Conservation (phyloP, 2,113 vertebrate genomes). For the Balaeniceps rex region DNA sequence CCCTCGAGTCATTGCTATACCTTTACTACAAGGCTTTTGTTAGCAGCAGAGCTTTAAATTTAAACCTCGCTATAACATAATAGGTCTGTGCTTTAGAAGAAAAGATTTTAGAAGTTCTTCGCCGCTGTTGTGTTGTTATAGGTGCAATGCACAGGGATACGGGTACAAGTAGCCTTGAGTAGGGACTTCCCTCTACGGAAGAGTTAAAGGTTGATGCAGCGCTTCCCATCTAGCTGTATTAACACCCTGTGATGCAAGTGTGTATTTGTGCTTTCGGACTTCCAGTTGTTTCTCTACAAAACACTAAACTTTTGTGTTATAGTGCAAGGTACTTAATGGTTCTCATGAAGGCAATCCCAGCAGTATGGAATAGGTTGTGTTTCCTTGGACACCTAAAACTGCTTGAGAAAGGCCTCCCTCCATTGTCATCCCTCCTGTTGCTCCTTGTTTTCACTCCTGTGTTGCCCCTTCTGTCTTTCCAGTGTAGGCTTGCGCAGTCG, state of each 20-base stretch:
- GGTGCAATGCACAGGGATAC: accelerated
- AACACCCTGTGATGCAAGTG: accelerated
- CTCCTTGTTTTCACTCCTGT: neutral
- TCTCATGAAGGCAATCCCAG: neutral
- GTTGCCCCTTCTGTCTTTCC: neutral
- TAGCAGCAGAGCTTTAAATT: neutral
- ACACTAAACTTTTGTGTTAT: accelerated
- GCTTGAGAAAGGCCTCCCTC: neutral
- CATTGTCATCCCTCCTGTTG: neutral
- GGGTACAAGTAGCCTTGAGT: neutral
- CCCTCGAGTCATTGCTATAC: neutral
- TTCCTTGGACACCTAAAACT: neutral
- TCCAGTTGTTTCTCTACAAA: neutral
- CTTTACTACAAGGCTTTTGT: neutral
- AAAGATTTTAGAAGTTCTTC: neutral
- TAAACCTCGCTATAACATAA: accelerated
- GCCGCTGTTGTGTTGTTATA: accelerated
- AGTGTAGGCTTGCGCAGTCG: neutral
- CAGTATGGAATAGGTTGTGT: neutral
- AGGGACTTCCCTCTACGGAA: neutral
- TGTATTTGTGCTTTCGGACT: neutral
- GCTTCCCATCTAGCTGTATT: neutral
- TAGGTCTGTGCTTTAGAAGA: neutral
- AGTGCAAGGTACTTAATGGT: neutral
- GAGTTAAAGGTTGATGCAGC: neutral